A percentile compares a stretch with the other conserved stretches of the same genome.
Conservation (phyloP, 2,888 invertebrate genomes). For the Drosophila rubida region DNA sequence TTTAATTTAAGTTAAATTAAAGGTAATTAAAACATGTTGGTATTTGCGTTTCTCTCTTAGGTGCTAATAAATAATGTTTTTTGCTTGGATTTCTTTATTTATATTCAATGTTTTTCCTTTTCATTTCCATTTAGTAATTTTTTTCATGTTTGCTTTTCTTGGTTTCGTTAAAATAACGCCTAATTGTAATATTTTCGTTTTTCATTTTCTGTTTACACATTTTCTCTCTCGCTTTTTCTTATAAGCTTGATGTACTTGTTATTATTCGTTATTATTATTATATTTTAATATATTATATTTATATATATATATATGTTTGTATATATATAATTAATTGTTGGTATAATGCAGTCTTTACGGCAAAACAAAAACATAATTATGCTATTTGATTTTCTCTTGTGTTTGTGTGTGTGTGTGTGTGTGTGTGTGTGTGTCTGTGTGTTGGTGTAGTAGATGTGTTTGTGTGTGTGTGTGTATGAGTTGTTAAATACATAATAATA, state of each 20-base stretch:
- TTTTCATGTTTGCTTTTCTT: not conserved
- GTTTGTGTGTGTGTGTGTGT: constrained; percentile 15
- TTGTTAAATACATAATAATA: constrained; percentile 71
- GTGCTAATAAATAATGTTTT: constrained; percentile 54
- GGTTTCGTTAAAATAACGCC: constrained; percentile 27
- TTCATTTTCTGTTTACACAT: constrained; percentile 30
- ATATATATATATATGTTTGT: constrained; percentile 33
- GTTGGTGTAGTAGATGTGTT: not conserved
- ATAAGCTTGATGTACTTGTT: constrained; percentile 8
- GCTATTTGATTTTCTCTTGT: constrained; percentile 64
- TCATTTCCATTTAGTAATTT: constrained; percentile 20
- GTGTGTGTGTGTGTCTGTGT: constrained; percentile 6
- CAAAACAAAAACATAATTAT: constrained; percentile 82
- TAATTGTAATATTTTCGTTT: constrained; percentile 27
- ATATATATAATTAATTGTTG: constrained; percentile 78
- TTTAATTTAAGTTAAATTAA: constrained; percentile 2
- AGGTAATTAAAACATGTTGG: constrained; percentile 38
- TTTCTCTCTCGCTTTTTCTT: constrained; percentile 27
- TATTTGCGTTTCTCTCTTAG: constrained; percentile 41
- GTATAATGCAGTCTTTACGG: constrained; percentile 85
- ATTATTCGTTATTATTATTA: constrained; percentile 16
- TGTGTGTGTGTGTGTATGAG: constrained; percentile 13
- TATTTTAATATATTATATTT: constrained; percentile 39
- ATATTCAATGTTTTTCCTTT: constrained; percentile 7
- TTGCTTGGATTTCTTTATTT: constrained; percentile 25